Percentiles rank a stretch among this genome's conserved stretches.
Conservation (phyloP, 2,797 vertebrate genomes). For the Rhynchonycteris naso region DNA sequence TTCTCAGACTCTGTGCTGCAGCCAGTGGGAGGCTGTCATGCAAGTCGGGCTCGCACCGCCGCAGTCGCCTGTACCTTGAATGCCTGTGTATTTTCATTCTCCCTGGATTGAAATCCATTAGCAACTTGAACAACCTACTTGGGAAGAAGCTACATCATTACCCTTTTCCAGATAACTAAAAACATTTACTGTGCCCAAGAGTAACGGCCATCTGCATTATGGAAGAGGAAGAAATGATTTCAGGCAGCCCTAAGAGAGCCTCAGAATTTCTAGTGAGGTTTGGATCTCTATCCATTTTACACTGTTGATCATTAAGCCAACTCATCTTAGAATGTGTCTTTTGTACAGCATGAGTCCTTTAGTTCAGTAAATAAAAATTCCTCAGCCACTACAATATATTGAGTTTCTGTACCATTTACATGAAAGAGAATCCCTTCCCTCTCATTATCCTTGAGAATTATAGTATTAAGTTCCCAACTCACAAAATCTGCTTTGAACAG, state of each 20-base stretch:
- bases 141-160: slow-evolving; percentile 5
- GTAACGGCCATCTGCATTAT: neutral
- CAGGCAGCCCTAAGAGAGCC: neutral
- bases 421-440: neutral
- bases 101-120: neutral
- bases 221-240: slow-evolving; percentile 40
- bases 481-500: slow-evolving; percentile 46
- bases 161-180: slow-evolving; percentile 10
- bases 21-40: neutral
- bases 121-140: neutral
- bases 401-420: neutral
- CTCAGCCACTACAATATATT: neutral
- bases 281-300: neutral
- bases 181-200: neutral
- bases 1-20: neutral
- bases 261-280: neutral
- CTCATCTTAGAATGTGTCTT: neutral
- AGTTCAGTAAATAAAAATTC: neutral
- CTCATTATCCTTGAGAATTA: slow-evolving; percentile 12
- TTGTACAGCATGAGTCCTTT: neutral
- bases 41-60: neutral
- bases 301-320: neutral
- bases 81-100: accelerated
- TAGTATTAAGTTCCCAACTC: neutral
- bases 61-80: neutral